These are phyloP conservation scores for Anarhynchus alexandrinus DNA, from an alignment of 2,113 vertebrate species.

Conservation along the genomic window DNA sequence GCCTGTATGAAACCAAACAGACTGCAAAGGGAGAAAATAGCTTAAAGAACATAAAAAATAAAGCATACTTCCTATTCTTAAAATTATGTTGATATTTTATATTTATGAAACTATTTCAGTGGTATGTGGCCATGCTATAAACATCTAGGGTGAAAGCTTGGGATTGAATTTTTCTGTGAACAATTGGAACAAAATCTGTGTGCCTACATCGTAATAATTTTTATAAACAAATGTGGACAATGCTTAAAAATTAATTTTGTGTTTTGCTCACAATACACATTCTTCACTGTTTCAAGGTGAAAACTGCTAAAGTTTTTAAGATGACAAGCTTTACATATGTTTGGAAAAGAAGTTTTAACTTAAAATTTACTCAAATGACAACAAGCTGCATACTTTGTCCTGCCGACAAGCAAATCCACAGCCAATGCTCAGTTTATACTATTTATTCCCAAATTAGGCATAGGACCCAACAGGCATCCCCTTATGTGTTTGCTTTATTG, in stretches of 20 bases:
- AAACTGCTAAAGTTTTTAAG: neutral
- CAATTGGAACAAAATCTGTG: neutral
- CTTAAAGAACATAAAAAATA: neutral
- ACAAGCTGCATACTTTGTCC: neutral
- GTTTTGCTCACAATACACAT: neutral
- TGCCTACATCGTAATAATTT: neutral
- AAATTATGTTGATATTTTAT: neutral
- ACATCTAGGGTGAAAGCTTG: neutral
- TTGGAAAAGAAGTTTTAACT: neutral
- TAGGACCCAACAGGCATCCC: neutral
- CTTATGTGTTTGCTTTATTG: neutral
- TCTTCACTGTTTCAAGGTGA: neutral
- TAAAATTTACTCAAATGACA: neutral
- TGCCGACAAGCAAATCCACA: neutral
- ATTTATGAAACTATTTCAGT: neutral
- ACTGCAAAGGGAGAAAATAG: neutral
- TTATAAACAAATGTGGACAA: neutral
- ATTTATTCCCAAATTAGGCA: neutral
- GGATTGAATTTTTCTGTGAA: neutral
- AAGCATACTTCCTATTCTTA: neutral
- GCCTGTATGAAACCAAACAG: neutral
- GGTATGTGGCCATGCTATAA: neutral
- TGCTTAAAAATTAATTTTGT: neutral
- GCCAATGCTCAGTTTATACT: neutral
- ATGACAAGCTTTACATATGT: neutral